Evolutionary conservation across 2,113 vertebrate genomes (phyloP), one percentile per base, ranked within the genome.

Genomic region (Marmota monax): DNA sequence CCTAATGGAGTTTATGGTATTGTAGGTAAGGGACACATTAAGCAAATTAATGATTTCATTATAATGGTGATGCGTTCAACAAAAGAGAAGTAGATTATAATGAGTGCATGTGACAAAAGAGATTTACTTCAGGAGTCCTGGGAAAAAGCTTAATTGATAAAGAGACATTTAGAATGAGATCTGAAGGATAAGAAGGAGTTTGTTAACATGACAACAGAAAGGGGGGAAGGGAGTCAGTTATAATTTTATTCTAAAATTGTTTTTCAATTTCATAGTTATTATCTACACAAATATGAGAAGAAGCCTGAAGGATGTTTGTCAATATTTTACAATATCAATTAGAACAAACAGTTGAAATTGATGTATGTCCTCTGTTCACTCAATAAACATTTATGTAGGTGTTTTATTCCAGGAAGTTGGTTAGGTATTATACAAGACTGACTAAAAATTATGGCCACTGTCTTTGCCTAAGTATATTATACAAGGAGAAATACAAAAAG

Each of bases 31-130:
- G 37, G n/a, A 74, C 1, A 23, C n/a, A 82, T 87, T 65, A 87
- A 56, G 25, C 6, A 92, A 87, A 63, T 45, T 73, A 85, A 73
- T 79, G 73, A 87, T 92, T 91, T 95, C 22, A 80, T 82, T 87
- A 56, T 9, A 80, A 53, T 88, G 48, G 16, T 83, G 69, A 92
- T 65, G 27, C 20, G 9, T 86, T 11, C 45, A 45, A 70, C 39
- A 90, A 79, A 78, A 6, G 18, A 42, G 39, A 61, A 78, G 37
- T 37, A 45, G 22, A 74, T 67, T 73, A 27, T 74, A 83, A 29
- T 94, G 77, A 89, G 51, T 85, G 37, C 25, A 39, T 45, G 8
- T 58, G 58, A 70, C 39, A 95, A 72, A 84, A n/a, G 6, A 85
- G 27, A 84, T 61, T 65, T 25, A 51, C 13, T 34, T 51, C 51